A percentile compares a stretch with the other conserved stretches of the same genome.
phyloP scores from a whole-genome alignment of 2,113 vertebrate genomes.

The Acanthisitta chloris region DNA sequence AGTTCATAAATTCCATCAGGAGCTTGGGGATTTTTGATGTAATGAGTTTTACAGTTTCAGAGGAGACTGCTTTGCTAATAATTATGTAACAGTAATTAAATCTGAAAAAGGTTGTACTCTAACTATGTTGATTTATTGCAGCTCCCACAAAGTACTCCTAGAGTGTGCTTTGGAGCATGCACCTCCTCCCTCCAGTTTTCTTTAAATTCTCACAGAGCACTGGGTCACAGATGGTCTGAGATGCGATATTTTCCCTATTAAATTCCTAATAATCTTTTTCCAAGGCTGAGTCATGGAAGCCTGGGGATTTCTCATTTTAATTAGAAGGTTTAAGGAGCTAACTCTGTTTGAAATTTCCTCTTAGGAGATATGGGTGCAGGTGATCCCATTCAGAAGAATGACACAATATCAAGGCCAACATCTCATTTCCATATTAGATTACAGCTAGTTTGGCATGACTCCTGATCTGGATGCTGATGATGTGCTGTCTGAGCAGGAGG shows the following conservation, averaged over 20 bases:
- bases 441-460: slow-evolving; percentile 86
- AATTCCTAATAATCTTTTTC: slow-evolving; percentile 99
- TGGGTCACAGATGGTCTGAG: slow-evolving; percentile 98
- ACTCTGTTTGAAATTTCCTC: slow-evolving; percentile 91
- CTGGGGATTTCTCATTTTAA: slow-evolving; percentile 99
- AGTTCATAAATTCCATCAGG: slow-evolving; percentile 83
- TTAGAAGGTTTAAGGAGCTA: slow-evolving; percentile 99
- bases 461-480: slow-evolving; percentile 77
- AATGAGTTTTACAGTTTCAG: slow-evolving; percentile 88
- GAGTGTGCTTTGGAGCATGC: slow-evolving; percentile 77
- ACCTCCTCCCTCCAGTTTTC: slow-evolving; percentile 84
- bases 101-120: slow-evolving; percentile 88
- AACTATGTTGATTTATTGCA: slow-evolving; percentile 87
- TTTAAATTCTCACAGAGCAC: slow-evolving; percentile 90
- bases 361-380: slow-evolving; percentile 88
- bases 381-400: slow-evolving; percentile 85
- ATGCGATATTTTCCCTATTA: slow-evolving; percentile 97
- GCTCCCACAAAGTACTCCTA: slow-evolving; percentile 82
- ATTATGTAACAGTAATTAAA: slow-evolving; percentile 93
- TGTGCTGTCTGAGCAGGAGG: slow-evolving; percentile 61
- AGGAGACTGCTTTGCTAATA: slow-evolving; percentile 89
- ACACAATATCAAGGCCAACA: slow-evolving; percentile 85
- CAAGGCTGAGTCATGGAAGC: slow-evolving; percentile 89
- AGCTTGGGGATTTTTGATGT: slow-evolving; percentile 85
- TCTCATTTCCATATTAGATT: slow-evolving; percentile 96